Base-by-base conservation (phyloP, 2,797 vertebrate species). In the Sylvilagus floridanus region DNA sequence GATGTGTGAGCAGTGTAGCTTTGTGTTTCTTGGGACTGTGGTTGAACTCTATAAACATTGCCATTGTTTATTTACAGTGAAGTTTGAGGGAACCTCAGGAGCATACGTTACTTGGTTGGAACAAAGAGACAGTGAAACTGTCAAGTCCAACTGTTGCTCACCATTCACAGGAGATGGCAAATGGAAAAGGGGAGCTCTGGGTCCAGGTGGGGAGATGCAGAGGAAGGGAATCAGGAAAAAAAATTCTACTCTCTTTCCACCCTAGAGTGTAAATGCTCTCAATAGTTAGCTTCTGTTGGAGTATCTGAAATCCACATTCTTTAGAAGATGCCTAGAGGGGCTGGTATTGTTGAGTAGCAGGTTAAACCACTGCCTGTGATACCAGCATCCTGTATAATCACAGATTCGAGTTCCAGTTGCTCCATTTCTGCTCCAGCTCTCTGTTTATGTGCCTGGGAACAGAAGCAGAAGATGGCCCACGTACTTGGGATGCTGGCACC, bases 11-110 rank as follows among this genome's bases (percentile, higher is more conserved):
- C 21, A 76, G 30, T 28, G 12, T 12, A 85, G 69, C 75, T 92
- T 75, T 87, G 21, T 81, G 81, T 76, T 82, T 57, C 26, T 94
- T 95, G n/a, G 54, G 28, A 37, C 68, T 86, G 26, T 73, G 42
- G 42, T 54, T 91, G 72, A 93, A 94, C 87, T 91, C 62, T 88
- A 78, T 84, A 93, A 79, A 76, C 57, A 71, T 37, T 42, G 30
- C 2, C 6, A 42, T 92, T 96, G 88, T 76, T 95, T 93, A 78
- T 75, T 83, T 87, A 96, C 21, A 93, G 7, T 82, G 75, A 93
- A 85, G 2, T 28, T 65, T 2, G 8, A 76, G 63, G 22, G 62
- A 16, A 63, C 10, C 21, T 72, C 17, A 60, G 54, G 12, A 90
- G 50, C 7, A 37, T 63, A 63, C 69, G 13, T 13, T 21, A 57